phyloP scores from a whole-genome alignment of 1,140 invertebrate species.

The Panulirus ornatus region DNA sequence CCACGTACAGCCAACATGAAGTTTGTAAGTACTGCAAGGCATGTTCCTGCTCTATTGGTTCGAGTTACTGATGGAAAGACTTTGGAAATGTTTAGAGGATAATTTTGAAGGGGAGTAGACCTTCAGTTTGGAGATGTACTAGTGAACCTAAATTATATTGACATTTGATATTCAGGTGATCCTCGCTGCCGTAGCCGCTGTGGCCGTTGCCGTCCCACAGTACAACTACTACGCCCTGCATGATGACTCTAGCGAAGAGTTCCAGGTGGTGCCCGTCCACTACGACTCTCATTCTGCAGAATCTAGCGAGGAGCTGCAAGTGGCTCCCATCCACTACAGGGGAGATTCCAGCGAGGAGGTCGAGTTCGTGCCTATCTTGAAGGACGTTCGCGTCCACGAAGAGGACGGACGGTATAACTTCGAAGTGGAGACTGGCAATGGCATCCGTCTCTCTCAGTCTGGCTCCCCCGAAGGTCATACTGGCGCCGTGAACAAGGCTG shows the following conservation, averaged over 20 bases:
- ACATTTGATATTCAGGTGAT: not conserved
- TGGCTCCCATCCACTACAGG: not conserved
- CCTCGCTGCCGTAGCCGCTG: not conserved
- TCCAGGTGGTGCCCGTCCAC: no score
- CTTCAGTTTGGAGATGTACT: no score
- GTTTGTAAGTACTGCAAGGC: not conserved
- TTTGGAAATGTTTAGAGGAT: not conserved
- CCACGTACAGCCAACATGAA: not conserved
- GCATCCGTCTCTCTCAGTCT: conserved; percentile 58
- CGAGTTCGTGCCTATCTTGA: not conserved
- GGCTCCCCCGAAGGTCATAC: conserved; percentile 55
- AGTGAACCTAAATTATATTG: no score
- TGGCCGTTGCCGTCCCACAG: not conserved
- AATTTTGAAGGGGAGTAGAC: no score
- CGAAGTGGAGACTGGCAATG: conserved; percentile 66
- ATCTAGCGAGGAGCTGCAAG: not conserved
- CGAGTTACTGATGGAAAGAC: not conserved
- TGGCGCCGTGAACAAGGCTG: conserved; percentile 58
- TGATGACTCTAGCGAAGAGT: no score
- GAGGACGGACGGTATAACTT: conserved; percentile 64
- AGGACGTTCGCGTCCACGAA: conserved; percentile 51
- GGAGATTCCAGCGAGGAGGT: not conserved
- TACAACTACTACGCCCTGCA: no score
- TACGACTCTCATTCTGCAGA: no score
- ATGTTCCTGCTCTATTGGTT: no score